Evolutionary conservation across 2,113 vertebrate species (phyloP), one percentile per base, ranked within the genome.

Genomic region (Podarcis muralis): DNA sequence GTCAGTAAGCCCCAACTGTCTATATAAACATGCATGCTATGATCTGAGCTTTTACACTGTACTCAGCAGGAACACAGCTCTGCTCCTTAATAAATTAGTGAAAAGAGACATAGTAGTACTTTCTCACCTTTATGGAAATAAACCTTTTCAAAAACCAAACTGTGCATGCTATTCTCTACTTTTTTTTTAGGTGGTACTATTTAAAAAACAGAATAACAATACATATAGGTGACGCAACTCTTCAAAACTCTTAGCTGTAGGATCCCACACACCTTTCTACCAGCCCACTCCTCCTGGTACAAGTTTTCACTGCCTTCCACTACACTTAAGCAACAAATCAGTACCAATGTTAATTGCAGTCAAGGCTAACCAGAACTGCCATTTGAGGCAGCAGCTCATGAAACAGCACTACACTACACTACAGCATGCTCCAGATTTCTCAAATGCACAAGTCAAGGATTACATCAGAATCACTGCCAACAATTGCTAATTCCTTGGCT

Each of bases 101-200:
- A 59, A 30, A 69, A 72, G 8, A 72, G 72, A 62, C 76, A 62
- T 62, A 40, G n/a, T 62, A 66, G 13, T 57, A n/a, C 48, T 65
- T 32, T 77, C 79, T 59, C 88, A 77, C 65, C 81, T 87, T 89
- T 82, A 85, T 68, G 81, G 77, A 81, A 83, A 84, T 1, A 53
- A 27, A 25, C 65, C 8, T 80, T 82, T 40, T 30, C 30, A 59
- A 84, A 85, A 53, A 40, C 81, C 81, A 79, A 83, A 71, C 66
- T 32, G 16, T 30, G 43, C n/a, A 68, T 68, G 68, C 16, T n/a
- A 40, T 62, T 13, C 43, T 59, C 22, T 43, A 11, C 11, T 6
- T 72, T 83, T 13, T n/a, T 75, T 53, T 11, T 27, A 71, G 16
- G 18, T 1, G 27, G 59, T 22, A 37, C 43, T 48, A 48, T 48